Percentiles rank a stretch among this genome's conserved stretches.
These are phyloP conservation scores for Calyptomena viridis DNA, from an alignment of 2,113 vertebrate genomes.

Conservation along the genomic window DNA sequence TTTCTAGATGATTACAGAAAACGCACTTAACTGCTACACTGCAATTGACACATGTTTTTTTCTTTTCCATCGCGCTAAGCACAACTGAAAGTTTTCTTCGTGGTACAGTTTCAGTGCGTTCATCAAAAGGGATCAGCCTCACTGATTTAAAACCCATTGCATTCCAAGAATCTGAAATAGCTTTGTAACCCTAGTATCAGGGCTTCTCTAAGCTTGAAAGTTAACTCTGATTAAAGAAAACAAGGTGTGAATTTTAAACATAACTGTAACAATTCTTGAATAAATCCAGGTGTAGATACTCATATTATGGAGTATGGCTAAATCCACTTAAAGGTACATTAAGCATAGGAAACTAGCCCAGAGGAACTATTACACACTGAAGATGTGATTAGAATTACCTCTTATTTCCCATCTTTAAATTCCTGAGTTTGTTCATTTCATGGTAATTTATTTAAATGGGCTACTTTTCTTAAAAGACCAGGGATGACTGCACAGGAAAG, in stretches of 20 bases:
- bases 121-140: neutral
- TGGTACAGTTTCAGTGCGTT: neutral
- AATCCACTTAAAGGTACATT: neutral
- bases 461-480: neutral
- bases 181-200: neutral
- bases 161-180: neutral
- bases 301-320: neutral
- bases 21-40: neutral
- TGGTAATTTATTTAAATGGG: neutral
- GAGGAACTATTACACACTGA: neutral
- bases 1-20: neutral
- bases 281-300: neutral
- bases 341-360: neutral
- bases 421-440: neutral
- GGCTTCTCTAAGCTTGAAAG: neutral
- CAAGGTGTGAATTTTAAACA: neutral
- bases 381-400: neutral
- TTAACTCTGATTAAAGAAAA: neutral
- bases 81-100: neutral
- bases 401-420: neutral
- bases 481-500: neutral
- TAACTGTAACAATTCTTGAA: neutral
- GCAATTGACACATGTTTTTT: neutral
- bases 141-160: neutral
- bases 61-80: neutral